Evolutionary conservation across 2,113 vertebrate genomes (phyloP).

Genomic region (Engystomops pustulosus): DNA sequence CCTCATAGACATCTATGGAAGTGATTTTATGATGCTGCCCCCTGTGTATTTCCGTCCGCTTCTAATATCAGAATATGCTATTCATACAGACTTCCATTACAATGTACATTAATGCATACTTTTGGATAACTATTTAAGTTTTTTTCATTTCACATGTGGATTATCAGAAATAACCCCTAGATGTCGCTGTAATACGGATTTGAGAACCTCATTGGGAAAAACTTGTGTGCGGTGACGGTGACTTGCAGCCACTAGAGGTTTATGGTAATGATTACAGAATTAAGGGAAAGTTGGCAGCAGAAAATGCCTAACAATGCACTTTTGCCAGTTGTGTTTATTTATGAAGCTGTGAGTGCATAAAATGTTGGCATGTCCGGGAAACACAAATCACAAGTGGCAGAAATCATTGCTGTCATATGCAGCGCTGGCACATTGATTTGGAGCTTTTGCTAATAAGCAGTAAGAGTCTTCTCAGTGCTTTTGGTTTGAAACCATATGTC

Average conservation of each 20-base stretch:
- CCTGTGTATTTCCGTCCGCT: not conserved
- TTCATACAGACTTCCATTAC: not conserved
- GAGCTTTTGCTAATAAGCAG: not conserved
- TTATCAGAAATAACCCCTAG: not conserved
- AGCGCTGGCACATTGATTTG: not conserved
- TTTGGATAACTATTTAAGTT: no score
- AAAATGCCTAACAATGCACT: constrained; percentile 25
- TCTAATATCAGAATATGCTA: not conserved
- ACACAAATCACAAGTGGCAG: constrained; percentile 18
- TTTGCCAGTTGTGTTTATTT: constrained; percentile 31
- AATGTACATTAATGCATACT: no score
- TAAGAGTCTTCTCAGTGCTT: not conserved
- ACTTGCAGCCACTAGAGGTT: not conserved
- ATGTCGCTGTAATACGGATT: not conserved
- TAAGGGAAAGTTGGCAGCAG: constrained; percentile 2
- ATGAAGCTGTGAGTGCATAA: constrained; percentile 24
- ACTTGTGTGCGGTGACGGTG: not conserved
- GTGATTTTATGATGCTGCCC: not conserved
- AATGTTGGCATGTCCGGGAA: not conserved
- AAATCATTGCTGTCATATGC: constrained; percentile 16
- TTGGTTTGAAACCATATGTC: not conserved
- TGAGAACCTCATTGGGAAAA: not conserved
- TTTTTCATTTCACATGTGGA: not conserved
- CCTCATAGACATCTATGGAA: no score
- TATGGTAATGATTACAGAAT: constrained; percentile 18